phyloP scores from a whole-genome alignment of 2,797 vertebrate species.

The Momotus momota region DNA sequence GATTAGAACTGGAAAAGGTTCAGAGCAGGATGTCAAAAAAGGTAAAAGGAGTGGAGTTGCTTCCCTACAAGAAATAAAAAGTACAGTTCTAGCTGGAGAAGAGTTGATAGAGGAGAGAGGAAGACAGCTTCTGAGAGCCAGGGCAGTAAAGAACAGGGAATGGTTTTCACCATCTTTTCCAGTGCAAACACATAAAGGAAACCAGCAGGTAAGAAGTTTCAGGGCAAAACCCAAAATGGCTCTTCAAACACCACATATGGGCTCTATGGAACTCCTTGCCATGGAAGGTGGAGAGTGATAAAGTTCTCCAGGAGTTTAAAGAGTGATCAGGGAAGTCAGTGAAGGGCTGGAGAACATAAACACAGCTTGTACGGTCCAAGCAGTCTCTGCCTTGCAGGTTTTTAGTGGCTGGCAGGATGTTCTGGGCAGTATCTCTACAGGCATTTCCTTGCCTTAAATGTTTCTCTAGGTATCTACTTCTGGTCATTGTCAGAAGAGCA shows the following conservation, averaged over 20 bases:
- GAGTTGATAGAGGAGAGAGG: background rate
- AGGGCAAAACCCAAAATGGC: background rate
- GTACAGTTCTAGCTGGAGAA: background rate
- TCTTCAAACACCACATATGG: background rate
- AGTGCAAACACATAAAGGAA: background rate
- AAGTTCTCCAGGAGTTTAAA: background rate
- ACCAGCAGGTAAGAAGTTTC: background rate
- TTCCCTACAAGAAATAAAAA: background rate
- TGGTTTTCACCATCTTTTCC: background rate
- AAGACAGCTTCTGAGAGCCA: background rate
- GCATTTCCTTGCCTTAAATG: slow-evolving; percentile 15
- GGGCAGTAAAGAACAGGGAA: background rate
- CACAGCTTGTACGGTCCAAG: background rate
- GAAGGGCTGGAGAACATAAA: background rate
- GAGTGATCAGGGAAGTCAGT: background rate
- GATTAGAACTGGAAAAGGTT: background rate
- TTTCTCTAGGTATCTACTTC: slow-evolving; percentile 15
- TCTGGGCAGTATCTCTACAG: slow-evolving; percentile 16
- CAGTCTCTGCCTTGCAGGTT: background rate
- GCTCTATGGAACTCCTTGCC: background rate
- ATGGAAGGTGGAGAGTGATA: background rate
- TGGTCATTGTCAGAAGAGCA: slow-evolving; percentile 23
- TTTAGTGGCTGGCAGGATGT: background rate
- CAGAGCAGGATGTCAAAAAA: background rate
- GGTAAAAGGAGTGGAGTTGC: background rate